Evolutionary conservation across 2,888 invertebrate genomes (phyloP).

Genomic region (Platypus cylindrus): DNA sequence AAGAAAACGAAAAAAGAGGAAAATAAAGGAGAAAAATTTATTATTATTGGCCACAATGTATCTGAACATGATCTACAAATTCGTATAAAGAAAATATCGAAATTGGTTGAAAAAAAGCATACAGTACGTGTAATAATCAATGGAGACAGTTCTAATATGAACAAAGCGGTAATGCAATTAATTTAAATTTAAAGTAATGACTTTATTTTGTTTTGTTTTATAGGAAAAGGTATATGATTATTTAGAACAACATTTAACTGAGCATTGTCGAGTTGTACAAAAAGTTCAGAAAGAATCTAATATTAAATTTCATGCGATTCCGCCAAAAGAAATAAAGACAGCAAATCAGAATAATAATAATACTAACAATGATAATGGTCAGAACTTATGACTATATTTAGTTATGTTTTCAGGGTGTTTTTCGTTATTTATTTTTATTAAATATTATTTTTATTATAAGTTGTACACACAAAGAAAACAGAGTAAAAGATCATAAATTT

Average conservation of each 20-base stretch:
- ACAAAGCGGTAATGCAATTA: constrained; percentile 31
- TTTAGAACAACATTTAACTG: constrained; percentile 38
- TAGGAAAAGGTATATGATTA: constrained; percentile 46
- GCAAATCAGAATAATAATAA: constrained; percentile 12
- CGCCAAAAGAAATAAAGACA: constrained; percentile 29
- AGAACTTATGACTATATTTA: constrained; percentile 20
- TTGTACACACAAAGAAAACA: constrained; percentile 29
- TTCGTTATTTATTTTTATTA: constrained; percentile 12
- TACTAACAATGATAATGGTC: constrained; percentile 9
- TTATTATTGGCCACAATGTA: constrained; percentile 49
- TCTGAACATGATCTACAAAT: constrained; percentile 53
- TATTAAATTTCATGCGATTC: constrained; percentile 50
- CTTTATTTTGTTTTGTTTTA: constrained; percentile 22
- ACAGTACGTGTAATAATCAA: constrained; percentile 49
- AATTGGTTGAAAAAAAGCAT: constrained; percentile 52
- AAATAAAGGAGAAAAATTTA: constrained; percentile 50
- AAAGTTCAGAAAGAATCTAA: constrained; percentile 48
- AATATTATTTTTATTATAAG: constrained; percentile 36
- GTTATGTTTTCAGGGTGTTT: constrained; percentile 7
- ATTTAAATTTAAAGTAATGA: not conserved
- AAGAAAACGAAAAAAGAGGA: constrained; percentile 35
- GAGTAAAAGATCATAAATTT: constrained; percentile 3
- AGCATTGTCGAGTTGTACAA: constrained; percentile 45
- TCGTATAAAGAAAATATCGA: constrained; percentile 49
- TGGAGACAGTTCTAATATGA: constrained; percentile 36